Percentiles rank a stretch among this genome's conserved stretches.
Conservation (phyloP, 2,888 invertebrate species). For the Argyresthia goedartella region DNA sequence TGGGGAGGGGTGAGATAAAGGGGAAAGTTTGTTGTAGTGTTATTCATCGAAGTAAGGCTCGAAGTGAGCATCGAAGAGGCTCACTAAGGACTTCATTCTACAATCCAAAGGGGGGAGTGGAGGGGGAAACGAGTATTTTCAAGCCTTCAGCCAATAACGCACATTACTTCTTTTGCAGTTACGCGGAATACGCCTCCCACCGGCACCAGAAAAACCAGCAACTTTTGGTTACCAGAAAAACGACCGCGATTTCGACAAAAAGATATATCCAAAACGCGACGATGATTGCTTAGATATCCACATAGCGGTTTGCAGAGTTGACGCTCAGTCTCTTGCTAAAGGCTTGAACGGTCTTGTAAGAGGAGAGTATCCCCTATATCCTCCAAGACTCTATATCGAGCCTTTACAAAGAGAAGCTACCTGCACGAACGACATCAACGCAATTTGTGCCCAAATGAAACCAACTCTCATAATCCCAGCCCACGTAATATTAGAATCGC, state of each 20-base stretch:
- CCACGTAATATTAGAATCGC: constrained; percentile 34
- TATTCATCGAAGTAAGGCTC: no score
- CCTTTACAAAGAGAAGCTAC: constrained; percentile 25
- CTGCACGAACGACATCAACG: constrained; percentile 54
- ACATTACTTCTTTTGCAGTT: constrained; percentile 25
- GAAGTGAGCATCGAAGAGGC: no score
- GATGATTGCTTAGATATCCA: constrained; percentile 24
- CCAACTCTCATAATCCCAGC: constrained; percentile 31
- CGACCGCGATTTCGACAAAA: constrained; percentile 27
- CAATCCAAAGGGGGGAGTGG: no score
- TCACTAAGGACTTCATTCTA: no score
- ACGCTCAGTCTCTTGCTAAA: constrained; percentile 31
- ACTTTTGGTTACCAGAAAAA: constrained; percentile 39
- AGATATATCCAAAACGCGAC: constrained; percentile 13
- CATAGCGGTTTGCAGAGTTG: constrained; percentile 45
- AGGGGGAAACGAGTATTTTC: no score
- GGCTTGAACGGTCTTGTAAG: constrained; percentile 28
- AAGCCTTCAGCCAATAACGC: no score
- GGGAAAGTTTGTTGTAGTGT: no score
- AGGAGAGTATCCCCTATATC: constrained; percentile 45
- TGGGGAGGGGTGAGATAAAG: no score
- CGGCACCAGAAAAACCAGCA: constrained; percentile 11
- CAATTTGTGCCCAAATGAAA: constrained; percentile 21
- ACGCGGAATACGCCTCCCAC: constrained; percentile 25
- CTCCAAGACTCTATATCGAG: constrained; percentile 22